These are phyloP conservation scores for Babylonia areolata DNA, from an alignment of 1,140 invertebrate genomes.

Conservation along the genomic window DNA sequence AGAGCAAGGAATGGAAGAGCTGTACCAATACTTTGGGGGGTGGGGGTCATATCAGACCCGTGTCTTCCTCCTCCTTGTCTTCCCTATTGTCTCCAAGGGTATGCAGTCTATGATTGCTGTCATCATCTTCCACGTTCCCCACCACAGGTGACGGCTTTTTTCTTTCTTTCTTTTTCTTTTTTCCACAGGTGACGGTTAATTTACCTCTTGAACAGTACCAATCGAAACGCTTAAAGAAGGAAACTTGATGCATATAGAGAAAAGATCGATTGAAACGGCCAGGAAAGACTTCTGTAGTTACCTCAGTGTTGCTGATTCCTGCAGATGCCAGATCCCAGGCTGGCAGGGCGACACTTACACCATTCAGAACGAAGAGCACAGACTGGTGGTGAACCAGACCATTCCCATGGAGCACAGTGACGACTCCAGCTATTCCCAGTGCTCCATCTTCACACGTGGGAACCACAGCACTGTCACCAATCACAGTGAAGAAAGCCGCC, in stretches of 20 bases:
- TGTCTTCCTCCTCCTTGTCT: not conserved
- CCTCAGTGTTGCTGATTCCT: not conserved
- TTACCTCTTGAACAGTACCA: not conserved
- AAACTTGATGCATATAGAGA: too few relatives aligned
- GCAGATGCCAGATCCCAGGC: not conserved
- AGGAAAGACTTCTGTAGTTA: not conserved
- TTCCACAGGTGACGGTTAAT: not conserved
- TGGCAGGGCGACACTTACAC: not conserved
- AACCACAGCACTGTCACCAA: not conserved
- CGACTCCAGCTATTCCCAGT: not conserved
- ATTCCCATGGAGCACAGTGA: not conserved
- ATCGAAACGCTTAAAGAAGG: not conserved
- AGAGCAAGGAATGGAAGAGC: not conserved
- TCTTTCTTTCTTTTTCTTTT: not conserved
- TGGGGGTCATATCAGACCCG: not conserved
- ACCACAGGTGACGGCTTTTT: not conserved
- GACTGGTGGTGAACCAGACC: not conserved
- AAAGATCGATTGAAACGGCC: too few relatives aligned
- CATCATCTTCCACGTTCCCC: not conserved
- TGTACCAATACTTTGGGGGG: not conserved
- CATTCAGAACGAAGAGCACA: not conserved
- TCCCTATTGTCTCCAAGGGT: not conserved
- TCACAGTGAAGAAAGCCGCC: not conserved
- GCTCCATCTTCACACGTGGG: not conserved
- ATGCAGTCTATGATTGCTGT: not conserved